These are phyloP conservation scores for Pyrrhosoma nymphula DNA, from an alignment of 2,888 invertebrate species.

Conservation along the genomic window DNA sequence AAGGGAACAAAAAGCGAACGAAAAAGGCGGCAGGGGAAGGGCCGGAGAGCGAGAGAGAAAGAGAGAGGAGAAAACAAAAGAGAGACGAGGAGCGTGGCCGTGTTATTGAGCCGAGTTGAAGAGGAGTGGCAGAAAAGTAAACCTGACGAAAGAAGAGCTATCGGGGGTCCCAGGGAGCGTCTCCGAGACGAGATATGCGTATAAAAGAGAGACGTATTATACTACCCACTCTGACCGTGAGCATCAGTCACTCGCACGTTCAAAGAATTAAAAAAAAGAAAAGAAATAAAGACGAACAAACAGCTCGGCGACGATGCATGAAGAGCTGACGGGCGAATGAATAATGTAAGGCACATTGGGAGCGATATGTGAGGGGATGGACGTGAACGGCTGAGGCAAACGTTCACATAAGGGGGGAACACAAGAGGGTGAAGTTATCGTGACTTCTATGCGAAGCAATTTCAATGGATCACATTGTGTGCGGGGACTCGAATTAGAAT, in stretches of 20 bases:
- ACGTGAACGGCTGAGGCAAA: neutral
- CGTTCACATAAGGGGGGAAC: neutral
- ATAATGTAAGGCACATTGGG: neutral
- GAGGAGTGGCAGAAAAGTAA: neutral
- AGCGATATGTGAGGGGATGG: neutral
- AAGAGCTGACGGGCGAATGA: neutral
- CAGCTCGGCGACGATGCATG: neutral
- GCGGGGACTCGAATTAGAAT: neutral
- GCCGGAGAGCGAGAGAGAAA: neutral
- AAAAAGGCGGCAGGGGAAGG: neutral
- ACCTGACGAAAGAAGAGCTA: neutral
- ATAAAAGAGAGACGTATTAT: neutral
- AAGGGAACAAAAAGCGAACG: neutral
- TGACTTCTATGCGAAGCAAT: conserved; percentile 5
- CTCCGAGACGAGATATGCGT: neutral
- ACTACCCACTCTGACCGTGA: neutral
- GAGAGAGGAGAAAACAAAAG: conserved; percentile 6
- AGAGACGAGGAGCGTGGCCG: neutral
- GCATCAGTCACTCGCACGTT: conserved; percentile 1
- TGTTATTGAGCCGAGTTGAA: neutral
- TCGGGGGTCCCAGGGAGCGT: neutral
- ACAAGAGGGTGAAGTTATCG: neutral
- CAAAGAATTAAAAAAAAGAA: neutral
- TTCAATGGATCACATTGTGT: conserved; percentile 15
- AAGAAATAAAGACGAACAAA: neutral